A percentile compares a stretch with the other conserved stretches of the same genome.
Conservation (phyloP, 2,797 vertebrate species). For the Salarias fasciatus region DNA sequence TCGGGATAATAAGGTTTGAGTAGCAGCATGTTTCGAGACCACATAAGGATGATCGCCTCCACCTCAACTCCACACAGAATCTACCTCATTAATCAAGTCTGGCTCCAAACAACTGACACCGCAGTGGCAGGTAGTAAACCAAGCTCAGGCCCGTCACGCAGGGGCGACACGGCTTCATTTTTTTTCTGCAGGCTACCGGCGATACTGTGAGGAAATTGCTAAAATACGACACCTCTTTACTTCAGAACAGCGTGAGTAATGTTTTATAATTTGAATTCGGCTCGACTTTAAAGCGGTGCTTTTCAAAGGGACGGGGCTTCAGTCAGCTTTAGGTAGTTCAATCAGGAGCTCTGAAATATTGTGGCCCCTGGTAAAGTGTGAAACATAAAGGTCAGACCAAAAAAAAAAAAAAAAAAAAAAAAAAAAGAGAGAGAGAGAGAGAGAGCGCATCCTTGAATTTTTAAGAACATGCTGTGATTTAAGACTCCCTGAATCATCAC, state of each 20-base stretch:
- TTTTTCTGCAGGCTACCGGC: background rate
- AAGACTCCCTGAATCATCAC: slow-evolving; percentile 45
- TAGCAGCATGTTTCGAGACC: slow-evolving; percentile 17
- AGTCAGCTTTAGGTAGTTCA: slow-evolving; percentile 41
- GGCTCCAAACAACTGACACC: slow-evolving; percentile 30
- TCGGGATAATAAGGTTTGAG: slow-evolving; percentile 35
- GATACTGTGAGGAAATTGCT: background rate
- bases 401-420: no score
- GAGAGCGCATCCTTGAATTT: slow-evolving; percentile 11
- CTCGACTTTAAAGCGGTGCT: background rate
- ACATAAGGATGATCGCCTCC: slow-evolving; percentile 10
- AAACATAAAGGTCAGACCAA: slow-evolving; percentile 11
- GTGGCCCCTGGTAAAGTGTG: slow-evolving; percentile 4
- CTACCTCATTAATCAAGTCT: slow-evolving; percentile 40
- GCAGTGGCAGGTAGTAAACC: slow-evolving; percentile 28
- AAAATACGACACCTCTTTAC: background rate
- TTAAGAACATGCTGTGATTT: slow-evolving; percentile 5
- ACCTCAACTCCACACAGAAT: slow-evolving; percentile 18
- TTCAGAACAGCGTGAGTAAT: background rate
- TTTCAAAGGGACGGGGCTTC: slow-evolving; percentile 9
- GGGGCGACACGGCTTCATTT: slow-evolving; percentile 10
- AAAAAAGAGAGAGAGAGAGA: no score
- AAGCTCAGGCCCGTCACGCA: slow-evolving; percentile 9
- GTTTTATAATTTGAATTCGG: background rate
- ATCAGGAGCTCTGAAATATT: slow-evolving; percentile 23